phyloP scores from a whole-genome alignment of 2,888 invertebrate genomes.

The Ornithoptera alexandrae region DNA sequence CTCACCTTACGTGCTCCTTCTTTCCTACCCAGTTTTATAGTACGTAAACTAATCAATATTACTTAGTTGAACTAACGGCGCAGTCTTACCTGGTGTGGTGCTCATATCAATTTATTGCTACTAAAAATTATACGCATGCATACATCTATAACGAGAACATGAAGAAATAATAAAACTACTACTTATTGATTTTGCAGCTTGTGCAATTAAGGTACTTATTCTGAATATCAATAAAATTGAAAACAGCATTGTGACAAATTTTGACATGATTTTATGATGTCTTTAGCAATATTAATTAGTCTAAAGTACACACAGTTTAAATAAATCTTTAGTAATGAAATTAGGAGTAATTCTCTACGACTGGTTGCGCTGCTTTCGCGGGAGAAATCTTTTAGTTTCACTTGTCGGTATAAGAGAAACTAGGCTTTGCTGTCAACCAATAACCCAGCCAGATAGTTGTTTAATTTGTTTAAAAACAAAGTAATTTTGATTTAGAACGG shows the following conservation, averaged over 20 bases:
- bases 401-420: slow-evolving; percentile 60
- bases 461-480: slow-evolving; percentile 30
- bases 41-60: slow-evolving; percentile 68
- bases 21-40: slow-evolving; percentile 40
- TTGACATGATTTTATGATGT: too few relatives aligned
- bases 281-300: too few relatives aligned
- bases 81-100: slow-evolving; percentile 46
- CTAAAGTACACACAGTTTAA: background rate
- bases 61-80: slow-evolving; percentile 61
- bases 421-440: slow-evolving; percentile 41
- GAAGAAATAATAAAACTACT: too few relatives aligned
- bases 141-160: background rate
- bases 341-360: slow-evolving; percentile 37
- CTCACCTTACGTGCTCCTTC: slow-evolving; percentile 53
- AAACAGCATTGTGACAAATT: too few relatives aligned
- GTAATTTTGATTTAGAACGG: background rate
- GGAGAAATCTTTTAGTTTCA: slow-evolving; percentile 70
- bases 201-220: too few relatives aligned
- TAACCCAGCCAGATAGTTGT: slow-evolving; percentile 27
- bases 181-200: too few relatives aligned
- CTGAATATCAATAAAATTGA: too few relatives aligned
- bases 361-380: slow-evolving; percentile 68
- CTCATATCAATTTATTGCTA: too few relatives aligned
- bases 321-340: slow-evolving; percentile 35
- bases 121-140: too few relatives aligned